Percentiles rank a stretch among this genome's conserved stretches.
Conservation (phyloP, 2,888 invertebrate genomes). For the Cheilosia variabilis region DNA sequence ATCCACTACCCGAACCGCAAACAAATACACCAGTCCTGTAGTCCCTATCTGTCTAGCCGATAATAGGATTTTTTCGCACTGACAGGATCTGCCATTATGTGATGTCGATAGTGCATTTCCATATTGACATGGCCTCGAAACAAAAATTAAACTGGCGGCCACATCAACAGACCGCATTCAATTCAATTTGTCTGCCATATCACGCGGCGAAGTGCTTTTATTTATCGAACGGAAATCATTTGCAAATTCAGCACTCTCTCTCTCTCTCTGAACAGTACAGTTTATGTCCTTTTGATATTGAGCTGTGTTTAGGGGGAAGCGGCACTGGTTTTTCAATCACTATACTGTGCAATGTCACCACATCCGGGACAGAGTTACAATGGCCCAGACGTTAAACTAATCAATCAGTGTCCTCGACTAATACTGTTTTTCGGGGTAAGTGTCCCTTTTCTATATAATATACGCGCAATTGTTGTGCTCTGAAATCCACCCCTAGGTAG, state of each 20-base stretch:
- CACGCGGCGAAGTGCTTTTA: constrained; percentile 3
- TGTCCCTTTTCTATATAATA: neutral
- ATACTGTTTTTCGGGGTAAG: constrained; percentile 23
- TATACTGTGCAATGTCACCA: constrained; percentile 33
- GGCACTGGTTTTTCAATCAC: constrained; percentile 33
- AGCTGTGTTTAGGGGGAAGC: constrained; percentile 9
- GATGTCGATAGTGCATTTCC: no score
- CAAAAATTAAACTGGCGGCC: neutral
- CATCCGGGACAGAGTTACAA: constrained; percentile 41
- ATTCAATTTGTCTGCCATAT: constrained; percentile 38
- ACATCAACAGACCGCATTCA: constrained; percentile 34
- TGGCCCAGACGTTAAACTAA: constrained; percentile 39
- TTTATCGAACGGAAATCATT: constrained; percentile 32
- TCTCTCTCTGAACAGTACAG: constrained; percentile 5
- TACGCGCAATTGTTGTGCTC: constrained; percentile 17
- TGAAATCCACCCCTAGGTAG: neutral
- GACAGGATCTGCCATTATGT: no score
- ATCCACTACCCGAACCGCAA: neutral
- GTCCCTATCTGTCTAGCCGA: neutral
- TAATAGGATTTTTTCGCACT: no score
- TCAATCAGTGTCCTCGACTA: constrained; percentile 56
- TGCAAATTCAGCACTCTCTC: constrained; percentile 12
- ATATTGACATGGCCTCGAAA: no score
- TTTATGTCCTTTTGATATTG: constrained; percentile 29
- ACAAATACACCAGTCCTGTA: no score